Base-by-base conservation (phyloP, 2,113 vertebrate genomes). In the Pseudopipra pipra region DNA sequence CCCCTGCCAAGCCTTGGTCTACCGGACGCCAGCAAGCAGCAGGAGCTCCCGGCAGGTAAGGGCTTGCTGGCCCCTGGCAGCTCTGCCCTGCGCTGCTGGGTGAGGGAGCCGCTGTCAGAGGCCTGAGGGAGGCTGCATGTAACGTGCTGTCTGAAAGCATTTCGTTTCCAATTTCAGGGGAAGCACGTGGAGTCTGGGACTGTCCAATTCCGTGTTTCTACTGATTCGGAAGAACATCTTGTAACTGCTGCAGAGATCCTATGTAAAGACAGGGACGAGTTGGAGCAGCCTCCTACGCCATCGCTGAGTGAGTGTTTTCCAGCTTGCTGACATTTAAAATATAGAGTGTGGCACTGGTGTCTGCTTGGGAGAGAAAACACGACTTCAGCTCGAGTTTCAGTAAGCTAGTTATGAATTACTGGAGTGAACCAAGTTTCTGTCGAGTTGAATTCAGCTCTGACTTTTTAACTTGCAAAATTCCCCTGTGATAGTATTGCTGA, bases 1-100 rank as follows among this genome's bases (percentile, higher is more conserved):
- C 91, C 99, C 99, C 41, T 93, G 94, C 4, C 98, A 92, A 49
- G 54, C 98, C 85, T 96, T 99, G 98, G 98, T 98, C 62, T 99
- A 99, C 87, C 97, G 92, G 82, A 96, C 65, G 8, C 96, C 98
- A 1, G 87, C 73, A 12, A 96, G 93, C 51, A 30, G 82, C 93
- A 93, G 91, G 91, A 98, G 93, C 97, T 98, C 97, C 2, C 41
- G 49, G 51, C 97, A 97, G 98, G 98, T 98, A 90, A 97, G 80
- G 35, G 4, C 22, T 65, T 49, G 87, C 47, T 28, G 47, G 25
- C 12, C 41, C 13, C n/a, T 43, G 63, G 72, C 35, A 31, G 75
- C 83, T 56, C 62, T 80, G 63, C 49, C 54, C n/a, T 30, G 0
- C 0, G 22, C 3, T 3, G 49, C 55, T 8, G 55, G 58, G 73